Conservation (phyloP, 1,140 invertebrate species). For the Bacillus rossius region DNA sequence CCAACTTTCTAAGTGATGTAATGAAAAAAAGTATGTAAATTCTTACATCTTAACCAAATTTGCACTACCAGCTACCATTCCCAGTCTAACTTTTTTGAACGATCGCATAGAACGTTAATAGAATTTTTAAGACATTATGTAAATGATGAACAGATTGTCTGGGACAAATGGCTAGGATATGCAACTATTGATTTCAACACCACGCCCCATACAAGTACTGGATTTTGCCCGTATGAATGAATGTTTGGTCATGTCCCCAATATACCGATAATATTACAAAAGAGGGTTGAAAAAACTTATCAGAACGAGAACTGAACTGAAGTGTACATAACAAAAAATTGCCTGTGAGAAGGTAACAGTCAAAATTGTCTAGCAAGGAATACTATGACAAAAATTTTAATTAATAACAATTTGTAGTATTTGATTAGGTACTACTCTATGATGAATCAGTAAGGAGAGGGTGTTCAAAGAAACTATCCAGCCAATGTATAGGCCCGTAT, state of each 20-base stretch:
- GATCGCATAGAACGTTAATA: constrained; percentile 30
- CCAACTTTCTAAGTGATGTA: constrained; percentile 12
- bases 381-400: not conserved
- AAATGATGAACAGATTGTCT: constrained; percentile 24
- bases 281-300: no score
- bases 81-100: constrained; percentile 35
- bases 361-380: not conserved
- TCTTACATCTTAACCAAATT: constrained; percentile 29
- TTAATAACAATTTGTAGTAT: no score
- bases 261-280: constrained; percentile 7
- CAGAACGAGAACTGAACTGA: no score
- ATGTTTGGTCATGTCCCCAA: constrained; percentile 7
- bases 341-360: not conserved
- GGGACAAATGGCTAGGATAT: constrained; percentile 25
- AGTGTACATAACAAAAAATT: no score
- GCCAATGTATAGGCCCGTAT: not conserved
- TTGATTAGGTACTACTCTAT: not conserved
- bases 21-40: constrained; percentile 24
- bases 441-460: no score
- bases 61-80: constrained; percentile 31
- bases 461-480: no score
- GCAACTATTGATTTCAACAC: constrained; percentile 12
- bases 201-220: not conserved
- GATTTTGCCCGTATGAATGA: constrained; percentile 2
- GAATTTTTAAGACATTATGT: constrained; percentile 34